Base-by-base conservation (phyloP, 2,888 invertebrate genomes). In the Caenorhabditis afra region DNA sequence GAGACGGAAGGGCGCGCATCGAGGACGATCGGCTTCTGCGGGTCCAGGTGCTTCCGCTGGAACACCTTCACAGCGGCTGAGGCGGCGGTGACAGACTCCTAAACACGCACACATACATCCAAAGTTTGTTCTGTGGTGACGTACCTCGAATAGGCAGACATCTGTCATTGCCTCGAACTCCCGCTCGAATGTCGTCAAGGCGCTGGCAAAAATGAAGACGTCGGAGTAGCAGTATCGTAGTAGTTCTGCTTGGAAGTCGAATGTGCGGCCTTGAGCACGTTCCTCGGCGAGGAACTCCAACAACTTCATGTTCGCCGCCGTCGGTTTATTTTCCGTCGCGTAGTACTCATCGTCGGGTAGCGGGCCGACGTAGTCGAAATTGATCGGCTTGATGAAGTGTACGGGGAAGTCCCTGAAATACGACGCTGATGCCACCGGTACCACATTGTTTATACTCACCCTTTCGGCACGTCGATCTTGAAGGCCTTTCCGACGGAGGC, bases 1-100 rank as follows among this genome's bases (percentile, higher is more conserved):
- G 59, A 22, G 0, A 12, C 59, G 0, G 59, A 23, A 12, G 64
- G 64, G 23, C 39, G 37, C 0, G 64, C 50, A 16, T 64, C 22
- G 22, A 22, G 16, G 1, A 47, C 47, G n/a, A 47, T 47, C 3
- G 47, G 47, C n/a, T 16, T 47, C 1, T 2, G 3, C 14, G 8
- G 11, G 8, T 8, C 3, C 4, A 47, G 11, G 12, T 64, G 64
- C 5, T 64, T 64, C 22, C 64, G 11, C 4, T 37, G 37, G 52
- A 64, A 64, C 1, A 52, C 64, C 1, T 41, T 37, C 5, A 50
- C 39, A 3, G 64, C 64, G 3, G 64, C 64, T 7, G 64, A 64
- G 1, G 64, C 64, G 12, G 64, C 50, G 1, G 64, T 64, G 14
- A 39, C 41, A 0, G 50, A 20, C 14, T 62, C 64, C 64, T 64